Percentiles rank a stretch among this genome's conserved stretches.
phyloP scores from a whole-genome alignment of 2,797 vertebrate species.

The Selene dorsalis region DNA sequence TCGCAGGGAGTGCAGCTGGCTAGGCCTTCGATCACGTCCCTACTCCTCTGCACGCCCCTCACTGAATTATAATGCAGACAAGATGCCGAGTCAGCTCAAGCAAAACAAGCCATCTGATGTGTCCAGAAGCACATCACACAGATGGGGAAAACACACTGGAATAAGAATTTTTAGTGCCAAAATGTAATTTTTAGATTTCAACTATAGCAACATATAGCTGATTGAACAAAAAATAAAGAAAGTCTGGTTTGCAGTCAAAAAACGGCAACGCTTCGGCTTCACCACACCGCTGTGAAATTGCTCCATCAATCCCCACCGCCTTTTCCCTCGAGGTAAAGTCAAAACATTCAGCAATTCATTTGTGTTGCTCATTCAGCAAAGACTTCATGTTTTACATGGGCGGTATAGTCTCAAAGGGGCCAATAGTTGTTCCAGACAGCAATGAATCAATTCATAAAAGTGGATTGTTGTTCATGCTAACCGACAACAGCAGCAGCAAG shows the following conservation, averaged over 20 bases:
- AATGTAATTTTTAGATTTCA: slow-evolving; percentile 6
- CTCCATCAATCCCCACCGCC: slow-evolving; percentile 62
- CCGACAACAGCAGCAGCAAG: slow-evolving; percentile 24
- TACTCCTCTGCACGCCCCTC: slow-evolving; percentile 38
- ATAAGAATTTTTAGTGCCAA: slow-evolving; percentile 22
- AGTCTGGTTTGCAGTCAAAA: slow-evolving; percentile 27
- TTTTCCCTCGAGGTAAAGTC: slow-evolving; percentile 46
- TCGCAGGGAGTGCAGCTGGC: slow-evolving; percentile 60
- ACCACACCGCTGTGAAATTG: slow-evolving; percentile 53
- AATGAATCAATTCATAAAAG: slow-evolving; percentile 68
- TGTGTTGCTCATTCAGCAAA: slow-evolving; percentile 69
- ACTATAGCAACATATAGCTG: neutral
- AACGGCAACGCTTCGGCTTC: slow-evolving; percentile 26
- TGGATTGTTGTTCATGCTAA: slow-evolving; percentile 53
- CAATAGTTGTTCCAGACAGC: slow-evolving; percentile 48
- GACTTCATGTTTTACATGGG: slow-evolving; percentile 66
- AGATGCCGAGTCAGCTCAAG: slow-evolving; percentile 73
- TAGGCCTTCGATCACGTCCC: slow-evolving; percentile 61
- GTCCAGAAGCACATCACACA: slow-evolving; percentile 25
- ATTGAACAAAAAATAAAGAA: slow-evolving; percentile 1
- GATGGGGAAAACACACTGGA: slow-evolving; percentile 1
- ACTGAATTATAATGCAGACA: slow-evolving; percentile 71
- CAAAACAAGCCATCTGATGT: slow-evolving; percentile 54
- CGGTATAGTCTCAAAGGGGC: slow-evolving; percentile 60
- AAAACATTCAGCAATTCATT: slow-evolving; percentile 74